Conservation (phyloP, 2,113 vertebrate genomes). For the Cryptotis parvus region DNA sequence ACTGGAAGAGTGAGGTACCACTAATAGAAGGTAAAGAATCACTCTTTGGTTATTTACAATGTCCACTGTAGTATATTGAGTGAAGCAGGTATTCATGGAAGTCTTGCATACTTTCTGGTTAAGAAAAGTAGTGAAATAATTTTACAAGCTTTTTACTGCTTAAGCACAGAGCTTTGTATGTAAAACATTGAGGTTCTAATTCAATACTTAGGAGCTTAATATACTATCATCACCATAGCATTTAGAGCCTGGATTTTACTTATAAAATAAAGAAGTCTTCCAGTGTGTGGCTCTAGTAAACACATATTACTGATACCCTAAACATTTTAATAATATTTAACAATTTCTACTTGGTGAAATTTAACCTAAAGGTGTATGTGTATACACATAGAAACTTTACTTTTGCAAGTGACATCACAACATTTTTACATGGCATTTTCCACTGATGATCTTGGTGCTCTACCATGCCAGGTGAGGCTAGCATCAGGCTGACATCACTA, state of each 20-base stretch:
- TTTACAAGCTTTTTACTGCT: neutral
- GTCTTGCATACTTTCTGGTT: neutral
- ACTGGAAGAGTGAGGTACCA: constrained; percentile 57
- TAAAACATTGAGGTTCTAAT: neutral
- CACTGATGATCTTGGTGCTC: no score
- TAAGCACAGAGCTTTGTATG: rapidly evolving
- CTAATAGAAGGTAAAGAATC: constrained; percentile 76
- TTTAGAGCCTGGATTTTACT: neutral
- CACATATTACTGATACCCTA: neutral
- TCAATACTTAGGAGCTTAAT: neutral
- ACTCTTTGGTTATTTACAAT: constrained; percentile 76
- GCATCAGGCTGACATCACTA: neutral
- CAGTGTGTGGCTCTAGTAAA: neutral
- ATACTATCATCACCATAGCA: neutral
- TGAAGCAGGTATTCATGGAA: constrained; percentile 18
- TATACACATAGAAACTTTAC: neutral
- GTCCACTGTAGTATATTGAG: constrained; percentile 29
- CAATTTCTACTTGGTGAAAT: neutral
- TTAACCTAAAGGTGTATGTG: neutral
- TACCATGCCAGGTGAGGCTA: neutral
- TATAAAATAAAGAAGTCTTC: constrained; percentile 11
- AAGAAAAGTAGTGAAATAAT: neutral
- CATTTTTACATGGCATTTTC: no score
- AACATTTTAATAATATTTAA: neutral
- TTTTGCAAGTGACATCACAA: neutral